Percentiles rank a stretch among this genome's conserved stretches.
phyloP scores from a whole-genome alignment of 2,797 vertebrate genomes.

The Ibycter americanus region DNA sequence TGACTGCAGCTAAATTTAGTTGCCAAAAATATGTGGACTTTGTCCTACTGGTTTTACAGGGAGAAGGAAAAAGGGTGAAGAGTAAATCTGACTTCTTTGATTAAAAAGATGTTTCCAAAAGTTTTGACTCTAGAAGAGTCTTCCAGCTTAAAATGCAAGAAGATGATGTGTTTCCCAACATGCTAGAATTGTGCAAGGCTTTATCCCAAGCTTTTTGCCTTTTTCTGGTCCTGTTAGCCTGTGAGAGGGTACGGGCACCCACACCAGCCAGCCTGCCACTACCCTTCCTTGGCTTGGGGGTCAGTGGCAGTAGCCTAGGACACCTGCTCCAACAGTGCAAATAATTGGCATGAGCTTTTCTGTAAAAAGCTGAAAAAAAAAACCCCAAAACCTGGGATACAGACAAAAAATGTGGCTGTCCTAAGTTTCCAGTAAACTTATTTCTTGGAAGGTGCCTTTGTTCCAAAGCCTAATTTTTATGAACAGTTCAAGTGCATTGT shows the following conservation, averaged over 20 bases:
- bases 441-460: neutral
- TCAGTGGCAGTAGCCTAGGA: neutral
- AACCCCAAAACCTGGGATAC: neutral
- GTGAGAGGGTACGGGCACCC: neutral
- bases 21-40: accelerated
- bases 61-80: neutral
- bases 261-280: accelerated
- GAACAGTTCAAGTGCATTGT: neutral
- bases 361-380: neutral
- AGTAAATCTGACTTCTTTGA: neutral
- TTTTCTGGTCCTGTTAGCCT: neutral
- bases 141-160: neutral
- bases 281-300: neutral
- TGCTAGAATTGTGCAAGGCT: neutral
- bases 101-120: neutral
- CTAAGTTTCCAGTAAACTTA: neutral
- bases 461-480: neutral
- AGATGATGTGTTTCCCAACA: neutral
- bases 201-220: neutral
- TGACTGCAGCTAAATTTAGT: neutral
- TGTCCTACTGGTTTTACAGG: neutral
- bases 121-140: neutral
- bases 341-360: neutral
- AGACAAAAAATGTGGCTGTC: neutral
- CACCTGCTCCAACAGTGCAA: neutral